These are phyloP conservation scores for Erebia epiphron DNA, from an alignment of 2,888 invertebrate species.

Conservation along the genomic window DNA sequence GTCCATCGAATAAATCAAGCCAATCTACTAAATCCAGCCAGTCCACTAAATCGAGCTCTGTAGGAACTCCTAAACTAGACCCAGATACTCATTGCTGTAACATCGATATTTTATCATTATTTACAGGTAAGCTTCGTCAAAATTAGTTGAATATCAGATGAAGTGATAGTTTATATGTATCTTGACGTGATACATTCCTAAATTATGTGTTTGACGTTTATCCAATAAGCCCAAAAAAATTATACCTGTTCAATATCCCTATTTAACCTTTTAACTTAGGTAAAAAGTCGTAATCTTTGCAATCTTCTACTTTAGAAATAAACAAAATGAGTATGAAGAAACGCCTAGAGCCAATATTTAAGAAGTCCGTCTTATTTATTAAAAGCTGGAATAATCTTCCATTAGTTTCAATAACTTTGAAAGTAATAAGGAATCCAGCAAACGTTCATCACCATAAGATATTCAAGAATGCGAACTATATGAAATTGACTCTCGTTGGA, in stretches of 20 bases:
- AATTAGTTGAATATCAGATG: background rate
- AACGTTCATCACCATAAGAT: constrained; percentile 56
- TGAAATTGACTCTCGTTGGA: constrained; percentile 64
- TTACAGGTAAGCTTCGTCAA: constrained; percentile 49
- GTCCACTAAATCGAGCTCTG: constrained; percentile 17
- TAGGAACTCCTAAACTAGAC: constrained; percentile 14
- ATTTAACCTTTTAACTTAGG: background rate
- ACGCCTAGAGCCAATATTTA: constrained; percentile 61
- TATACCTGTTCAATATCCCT: no score
- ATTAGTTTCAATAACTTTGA: constrained; percentile 57
- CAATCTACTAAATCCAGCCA: constrained; percentile 27
- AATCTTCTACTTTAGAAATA: constrained; percentile 48
- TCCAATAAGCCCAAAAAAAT: no score
- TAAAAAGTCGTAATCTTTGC: background rate
- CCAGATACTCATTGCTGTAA: constrained; percentile 63
- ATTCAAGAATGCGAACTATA: constrained; percentile 57
- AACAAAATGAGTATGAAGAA: constrained; percentile 56
- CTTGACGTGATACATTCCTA: no score
- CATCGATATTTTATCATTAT: constrained; percentile 62
- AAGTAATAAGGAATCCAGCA: constrained; percentile 48
- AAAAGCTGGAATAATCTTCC: constrained; percentile 75
- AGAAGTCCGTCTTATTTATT: constrained; percentile 47
- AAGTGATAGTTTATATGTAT: no score
- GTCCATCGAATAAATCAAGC: constrained; percentile 15
- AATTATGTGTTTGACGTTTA: no score